Conservation (phyloP, 2,113 vertebrate genomes). For the Struthio camelus region DNA sequence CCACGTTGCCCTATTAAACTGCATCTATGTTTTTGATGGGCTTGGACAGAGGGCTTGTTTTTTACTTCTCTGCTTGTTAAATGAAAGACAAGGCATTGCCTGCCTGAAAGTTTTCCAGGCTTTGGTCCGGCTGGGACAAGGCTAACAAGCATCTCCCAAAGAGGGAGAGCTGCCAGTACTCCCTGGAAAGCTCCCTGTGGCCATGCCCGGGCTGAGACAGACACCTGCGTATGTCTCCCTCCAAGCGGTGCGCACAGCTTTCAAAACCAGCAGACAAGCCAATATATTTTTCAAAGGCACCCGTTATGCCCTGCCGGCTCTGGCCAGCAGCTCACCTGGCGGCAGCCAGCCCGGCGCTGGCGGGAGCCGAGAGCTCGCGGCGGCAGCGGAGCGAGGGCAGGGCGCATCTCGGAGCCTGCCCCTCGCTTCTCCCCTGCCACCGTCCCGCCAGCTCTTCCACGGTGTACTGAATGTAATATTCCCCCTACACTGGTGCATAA, state of each 20-base stretch:
- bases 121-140: background rate
- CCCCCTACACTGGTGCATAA: background rate
- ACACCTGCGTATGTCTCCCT: background rate
- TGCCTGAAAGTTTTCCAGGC: background rate
- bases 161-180: background rate
- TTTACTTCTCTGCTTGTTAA: background rate
- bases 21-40: background rate
- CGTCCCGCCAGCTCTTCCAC: background rate
- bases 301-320: background rate
- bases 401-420: too few relatives aligned
- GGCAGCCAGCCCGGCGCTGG: fast-evolving
- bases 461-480: fast-evolving
- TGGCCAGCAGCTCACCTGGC: fast-evolving
- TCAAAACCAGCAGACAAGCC: background rate
- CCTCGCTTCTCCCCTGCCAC: background rate
- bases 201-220: fast-evolving
- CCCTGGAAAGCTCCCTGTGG: background rate
- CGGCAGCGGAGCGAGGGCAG: fast-evolving
- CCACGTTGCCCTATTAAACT: background rate
- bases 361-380: fast-evolving
- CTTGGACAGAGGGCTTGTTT: background rate
- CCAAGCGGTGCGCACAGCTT: background rate
- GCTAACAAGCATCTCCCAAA: background rate
- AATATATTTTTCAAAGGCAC: background rate
- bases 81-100: background rate